Conservation (phyloP, 2,797 vertebrate species). For the Pseudochirops corinnae region DNA sequence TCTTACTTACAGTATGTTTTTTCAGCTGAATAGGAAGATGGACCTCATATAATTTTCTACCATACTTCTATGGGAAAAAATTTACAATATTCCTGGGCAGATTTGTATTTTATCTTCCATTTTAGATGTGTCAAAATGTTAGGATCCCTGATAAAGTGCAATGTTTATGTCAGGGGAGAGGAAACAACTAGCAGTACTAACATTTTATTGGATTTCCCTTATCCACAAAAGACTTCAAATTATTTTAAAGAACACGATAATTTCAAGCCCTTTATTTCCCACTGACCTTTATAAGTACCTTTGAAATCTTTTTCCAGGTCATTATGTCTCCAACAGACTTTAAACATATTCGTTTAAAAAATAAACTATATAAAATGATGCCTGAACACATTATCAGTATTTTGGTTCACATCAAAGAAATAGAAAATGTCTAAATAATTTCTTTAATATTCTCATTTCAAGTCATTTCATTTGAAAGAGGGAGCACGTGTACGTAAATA, state of each 20-base stretch:
- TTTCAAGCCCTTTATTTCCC: background rate
- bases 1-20: constrained; percentile 73
- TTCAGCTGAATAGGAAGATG: constrained; percentile 70
- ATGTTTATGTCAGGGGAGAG: background rate
- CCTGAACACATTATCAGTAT: background rate
- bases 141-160: background rate
- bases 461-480: background rate
- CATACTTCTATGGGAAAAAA: background rate
- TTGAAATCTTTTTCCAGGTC: background rate
- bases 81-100: background rate
- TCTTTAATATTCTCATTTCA: background rate
- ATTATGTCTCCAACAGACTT: background rate
- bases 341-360: background rate
- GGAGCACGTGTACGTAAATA: background rate
- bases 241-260: background rate
- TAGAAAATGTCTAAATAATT: background rate
- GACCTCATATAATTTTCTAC: constrained; percentile 74
- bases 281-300: background rate
- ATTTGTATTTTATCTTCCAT: background rate
- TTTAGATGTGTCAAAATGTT: background rate
- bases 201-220: background rate
- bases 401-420: background rate
- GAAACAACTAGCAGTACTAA: background rate
- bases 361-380: background rate
- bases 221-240: background rate